Evolutionary conservation across 2,113 vertebrate genomes (phyloP).

Genomic region (Spermophilus dauricus): DNA sequence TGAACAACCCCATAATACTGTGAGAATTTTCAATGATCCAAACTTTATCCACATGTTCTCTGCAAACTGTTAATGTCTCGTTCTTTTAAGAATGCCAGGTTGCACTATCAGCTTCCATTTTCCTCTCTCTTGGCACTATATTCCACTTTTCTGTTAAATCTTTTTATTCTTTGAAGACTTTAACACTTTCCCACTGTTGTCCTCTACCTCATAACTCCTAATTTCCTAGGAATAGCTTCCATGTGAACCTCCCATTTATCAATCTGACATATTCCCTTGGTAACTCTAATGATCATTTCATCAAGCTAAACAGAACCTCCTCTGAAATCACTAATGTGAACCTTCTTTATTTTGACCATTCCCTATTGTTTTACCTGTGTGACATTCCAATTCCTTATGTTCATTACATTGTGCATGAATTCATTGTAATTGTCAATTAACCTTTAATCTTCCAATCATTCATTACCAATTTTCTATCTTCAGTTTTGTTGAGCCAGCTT

Average conservation of each 20-base stretch:
- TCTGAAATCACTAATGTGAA: background rate
- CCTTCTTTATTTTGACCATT: background rate
- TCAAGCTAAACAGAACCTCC: background rate
- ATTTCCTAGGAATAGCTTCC: background rate
- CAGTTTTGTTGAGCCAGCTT: background rate
- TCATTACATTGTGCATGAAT: background rate
- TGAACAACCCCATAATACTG: background rate
- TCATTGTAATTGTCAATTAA: background rate
- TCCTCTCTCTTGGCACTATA: background rate
- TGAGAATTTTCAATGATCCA: background rate
- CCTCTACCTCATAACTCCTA: background rate
- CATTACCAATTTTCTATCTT: background rate
- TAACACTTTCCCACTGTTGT: background rate
- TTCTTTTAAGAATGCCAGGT: background rate
- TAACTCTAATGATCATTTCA: background rate
- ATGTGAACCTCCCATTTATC: background rate
- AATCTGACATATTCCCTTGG: background rate
- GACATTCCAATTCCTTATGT: background rate
- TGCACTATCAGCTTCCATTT: background rate
- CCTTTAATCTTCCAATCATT: background rate
- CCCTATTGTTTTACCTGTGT: background rate
- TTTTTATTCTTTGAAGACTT: background rate
- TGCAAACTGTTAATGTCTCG: fast-evolving
- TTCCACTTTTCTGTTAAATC: background rate
- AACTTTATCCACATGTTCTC: background rate